These are phyloP conservation scores for Rhombomys opimus DNA, from an alignment of 2,113 vertebrate species.

Conservation along the genomic window DNA sequence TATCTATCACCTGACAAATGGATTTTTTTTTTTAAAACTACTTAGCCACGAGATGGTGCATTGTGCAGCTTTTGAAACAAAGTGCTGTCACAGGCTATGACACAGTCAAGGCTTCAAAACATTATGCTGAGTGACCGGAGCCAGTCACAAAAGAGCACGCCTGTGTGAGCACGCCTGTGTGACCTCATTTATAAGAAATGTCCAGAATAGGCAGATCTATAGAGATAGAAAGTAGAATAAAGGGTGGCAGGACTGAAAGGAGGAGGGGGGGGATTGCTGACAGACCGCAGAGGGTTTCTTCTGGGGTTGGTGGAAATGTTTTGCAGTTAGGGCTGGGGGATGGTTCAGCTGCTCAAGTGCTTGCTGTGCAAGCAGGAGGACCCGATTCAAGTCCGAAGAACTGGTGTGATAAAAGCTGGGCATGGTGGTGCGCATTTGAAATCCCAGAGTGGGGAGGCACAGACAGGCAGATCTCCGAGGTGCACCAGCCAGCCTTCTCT, in stretches of 20 bases:
- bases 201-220: slow-evolving; percentile 38
- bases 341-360: not conserved
- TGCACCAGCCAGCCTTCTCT: not conserved
- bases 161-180: slow-evolving; percentile 5
- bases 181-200: slow-evolving; percentile 46
- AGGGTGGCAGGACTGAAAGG: not conserved
- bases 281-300: not conserved
- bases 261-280: not conserved
- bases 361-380: too few relatives aligned
- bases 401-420: not conserved
- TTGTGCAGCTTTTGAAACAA: not conserved
- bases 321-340: not conserved
- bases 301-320: not conserved
- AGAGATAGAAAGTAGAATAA: slow-evolving; percentile 29
- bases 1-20: not conserved
- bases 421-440: not conserved
- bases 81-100: not conserved
- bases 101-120: slow-evolving; percentile 23
- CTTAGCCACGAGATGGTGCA: not conserved
- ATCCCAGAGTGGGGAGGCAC: not conserved
- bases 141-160: slow-evolving; percentile 49
- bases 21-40: not conserved
- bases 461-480: not conserved
- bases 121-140: slow-evolving; percentile 51
- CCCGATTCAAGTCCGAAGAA: too few relatives aligned